Conservation (phyloP, 92 coral and sea anemone genomes). For the Phenganax subtilis region DNA sequence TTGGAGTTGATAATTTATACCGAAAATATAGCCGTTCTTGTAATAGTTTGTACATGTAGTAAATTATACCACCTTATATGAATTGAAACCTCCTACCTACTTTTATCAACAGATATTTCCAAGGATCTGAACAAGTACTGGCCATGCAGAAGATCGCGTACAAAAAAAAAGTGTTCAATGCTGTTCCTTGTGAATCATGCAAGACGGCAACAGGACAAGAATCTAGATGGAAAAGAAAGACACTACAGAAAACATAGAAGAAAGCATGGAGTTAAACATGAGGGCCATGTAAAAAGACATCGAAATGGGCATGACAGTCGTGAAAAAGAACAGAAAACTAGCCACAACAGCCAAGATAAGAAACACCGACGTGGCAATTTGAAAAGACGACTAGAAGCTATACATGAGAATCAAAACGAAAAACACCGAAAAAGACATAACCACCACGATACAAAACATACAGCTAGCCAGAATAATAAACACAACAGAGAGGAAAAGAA, state of each 20-base stretch:
- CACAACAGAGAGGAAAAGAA: too few relatives aligned
- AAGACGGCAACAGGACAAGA: not conserved
- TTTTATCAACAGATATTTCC: constrained; percentile 14
- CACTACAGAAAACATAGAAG: not conserved
- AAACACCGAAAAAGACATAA: not conserved
- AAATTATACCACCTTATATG: not conserved
- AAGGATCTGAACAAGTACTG: constrained; percentile 10
- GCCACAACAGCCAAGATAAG: not conserved
- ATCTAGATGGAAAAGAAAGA: not conserved
- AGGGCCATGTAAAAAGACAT: not conserved
- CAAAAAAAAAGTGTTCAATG: constrained; percentile 4
- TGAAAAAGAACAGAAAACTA: not conserved
- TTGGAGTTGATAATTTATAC: too few relatives aligned
- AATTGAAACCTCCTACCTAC: constrained; percentile 8
- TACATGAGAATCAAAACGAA: not conserved
- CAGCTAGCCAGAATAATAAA: too few relatives aligned
- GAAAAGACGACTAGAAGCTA: not conserved
- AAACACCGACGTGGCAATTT: not conserved
- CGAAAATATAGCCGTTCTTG: too few relatives aligned
- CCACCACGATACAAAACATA: too few relatives aligned
- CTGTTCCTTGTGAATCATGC: not conserved
- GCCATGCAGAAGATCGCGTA: not conserved
- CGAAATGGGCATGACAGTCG: not conserved
- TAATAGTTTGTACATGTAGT: too few relatives aligned
- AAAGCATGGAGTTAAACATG: not conserved